Conservation (phyloP, 2,113 vertebrate species). For the Halcyon senegalensis region DNA sequence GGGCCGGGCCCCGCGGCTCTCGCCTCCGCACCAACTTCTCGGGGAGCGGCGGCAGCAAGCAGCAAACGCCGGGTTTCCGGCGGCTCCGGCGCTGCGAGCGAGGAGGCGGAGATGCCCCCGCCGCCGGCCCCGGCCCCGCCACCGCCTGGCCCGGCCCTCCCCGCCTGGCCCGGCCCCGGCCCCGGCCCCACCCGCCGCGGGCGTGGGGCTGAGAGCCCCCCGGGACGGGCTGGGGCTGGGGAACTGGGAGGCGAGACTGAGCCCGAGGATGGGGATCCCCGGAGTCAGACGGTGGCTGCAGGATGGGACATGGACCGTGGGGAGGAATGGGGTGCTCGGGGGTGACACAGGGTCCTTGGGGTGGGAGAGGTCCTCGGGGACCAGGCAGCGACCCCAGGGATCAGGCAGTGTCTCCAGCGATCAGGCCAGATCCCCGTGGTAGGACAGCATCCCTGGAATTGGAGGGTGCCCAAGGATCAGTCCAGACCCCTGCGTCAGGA, state of each 20-base stretch:
- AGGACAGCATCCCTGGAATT: background rate
- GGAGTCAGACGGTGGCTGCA: background rate
- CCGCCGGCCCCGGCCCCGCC: background rate
- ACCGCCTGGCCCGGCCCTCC: background rate
- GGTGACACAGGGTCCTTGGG: background rate
- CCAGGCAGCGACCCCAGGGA: background rate
- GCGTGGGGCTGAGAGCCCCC: background rate
- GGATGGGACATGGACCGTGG: background rate
- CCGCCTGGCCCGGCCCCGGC: background rate
- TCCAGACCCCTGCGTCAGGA: background rate
- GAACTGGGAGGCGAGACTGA: background rate
- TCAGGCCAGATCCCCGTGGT: background rate
- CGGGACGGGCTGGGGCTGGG: background rate
- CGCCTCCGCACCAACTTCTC: background rate
- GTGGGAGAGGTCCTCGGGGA: background rate
- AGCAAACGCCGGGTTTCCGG: constrained; percentile 10
- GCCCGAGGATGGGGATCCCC: background rate
- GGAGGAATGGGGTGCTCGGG: background rate
- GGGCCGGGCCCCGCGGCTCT: background rate
- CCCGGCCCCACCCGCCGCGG: background rate
- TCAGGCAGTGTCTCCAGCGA: background rate
- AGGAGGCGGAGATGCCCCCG: constrained; percentile 2
- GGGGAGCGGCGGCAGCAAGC: background rate
- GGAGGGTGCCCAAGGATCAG: background rate
- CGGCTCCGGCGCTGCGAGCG: background rate